Percentiles rank a stretch among this genome's conserved stretches.
Conservation (phyloP, 2,113 vertebrate genomes). For the Mirza zaza region DNA sequence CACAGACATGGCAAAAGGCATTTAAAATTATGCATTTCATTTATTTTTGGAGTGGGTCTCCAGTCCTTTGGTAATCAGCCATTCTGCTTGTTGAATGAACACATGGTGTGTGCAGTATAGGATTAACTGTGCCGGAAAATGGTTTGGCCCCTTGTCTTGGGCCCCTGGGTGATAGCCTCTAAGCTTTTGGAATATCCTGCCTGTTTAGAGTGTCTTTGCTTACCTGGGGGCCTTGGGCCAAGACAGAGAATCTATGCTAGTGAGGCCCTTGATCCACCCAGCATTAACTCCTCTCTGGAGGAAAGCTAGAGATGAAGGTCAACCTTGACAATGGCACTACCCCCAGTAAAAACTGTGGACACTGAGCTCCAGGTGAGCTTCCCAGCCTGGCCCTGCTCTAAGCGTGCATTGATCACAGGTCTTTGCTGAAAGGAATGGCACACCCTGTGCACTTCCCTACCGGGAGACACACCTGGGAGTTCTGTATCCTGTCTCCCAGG, state of each 20-base stretch:
- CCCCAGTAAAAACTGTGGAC: neutral
- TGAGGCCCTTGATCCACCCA: too few species aligned
- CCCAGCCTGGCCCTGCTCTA: too few species aligned
- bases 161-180: neutral
- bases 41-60: neutral
- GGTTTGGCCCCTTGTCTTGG: neutral
- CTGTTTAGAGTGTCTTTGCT: neutral
- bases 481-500: neutral
- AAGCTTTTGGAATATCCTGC: neutral
- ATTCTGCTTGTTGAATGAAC: neutral
- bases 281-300: neutral
- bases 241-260: neutral
- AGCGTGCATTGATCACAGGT: fast-evolving
- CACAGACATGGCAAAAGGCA: neutral
- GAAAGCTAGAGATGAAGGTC: neutral
- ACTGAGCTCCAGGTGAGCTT: fast-evolving
- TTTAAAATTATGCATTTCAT: neutral
- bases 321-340: too few species aligned
- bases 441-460: fast-evolving
- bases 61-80: neutral
- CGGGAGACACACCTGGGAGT: fast-evolving
- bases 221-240: neutral
- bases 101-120: neutral
- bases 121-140: neutral
- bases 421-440: fast-evolving